Conservation (phyloP, 1,140 invertebrate species). For the Drosophila burlai region DNA sequence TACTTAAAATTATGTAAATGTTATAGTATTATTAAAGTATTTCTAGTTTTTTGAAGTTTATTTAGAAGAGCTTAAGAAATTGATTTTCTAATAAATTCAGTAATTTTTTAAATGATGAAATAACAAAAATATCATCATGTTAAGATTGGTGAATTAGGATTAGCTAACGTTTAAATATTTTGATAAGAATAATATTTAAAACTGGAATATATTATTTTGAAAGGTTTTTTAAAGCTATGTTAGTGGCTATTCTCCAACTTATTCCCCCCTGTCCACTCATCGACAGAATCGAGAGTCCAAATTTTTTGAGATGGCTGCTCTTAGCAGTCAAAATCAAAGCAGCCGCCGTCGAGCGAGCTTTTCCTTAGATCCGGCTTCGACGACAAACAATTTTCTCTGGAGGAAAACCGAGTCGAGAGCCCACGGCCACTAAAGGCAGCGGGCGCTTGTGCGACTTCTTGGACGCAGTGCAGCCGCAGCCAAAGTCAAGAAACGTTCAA, state of each 20-base stretch:
- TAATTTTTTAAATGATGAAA: no score
- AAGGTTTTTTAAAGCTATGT: neutral
- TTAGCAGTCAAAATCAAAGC: conserved; percentile 38
- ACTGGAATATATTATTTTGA: neutral
- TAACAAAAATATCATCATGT: no score
- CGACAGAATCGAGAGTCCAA: conserved; percentile 20
- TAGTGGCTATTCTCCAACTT: neutral
- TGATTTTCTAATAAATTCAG: no score
- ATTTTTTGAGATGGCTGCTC: conserved; percentile 24
- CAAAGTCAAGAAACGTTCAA: conserved; percentile 50
- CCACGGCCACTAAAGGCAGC: conserved; percentile 31
- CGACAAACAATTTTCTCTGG: conserved; percentile 62
- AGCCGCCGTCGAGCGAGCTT: conserved; percentile 26
- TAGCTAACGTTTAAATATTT: neutral
- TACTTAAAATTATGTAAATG: no score
- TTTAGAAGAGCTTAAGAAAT: no score
- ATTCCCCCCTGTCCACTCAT: neutral
- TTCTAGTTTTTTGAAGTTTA: no score
- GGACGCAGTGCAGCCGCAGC: conserved; percentile 42
- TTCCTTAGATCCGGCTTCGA: conserved; percentile 72
- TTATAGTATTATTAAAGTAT: no score
- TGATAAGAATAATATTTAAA: neutral
- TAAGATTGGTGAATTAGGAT: no score
- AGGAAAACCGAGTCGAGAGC: conserved; percentile 38
- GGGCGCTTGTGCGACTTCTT: conserved; percentile 64